Evolutionary conservation across 2,113 vertebrate species (phyloP).

Genomic region (Telmatochromis sp.): DNA sequence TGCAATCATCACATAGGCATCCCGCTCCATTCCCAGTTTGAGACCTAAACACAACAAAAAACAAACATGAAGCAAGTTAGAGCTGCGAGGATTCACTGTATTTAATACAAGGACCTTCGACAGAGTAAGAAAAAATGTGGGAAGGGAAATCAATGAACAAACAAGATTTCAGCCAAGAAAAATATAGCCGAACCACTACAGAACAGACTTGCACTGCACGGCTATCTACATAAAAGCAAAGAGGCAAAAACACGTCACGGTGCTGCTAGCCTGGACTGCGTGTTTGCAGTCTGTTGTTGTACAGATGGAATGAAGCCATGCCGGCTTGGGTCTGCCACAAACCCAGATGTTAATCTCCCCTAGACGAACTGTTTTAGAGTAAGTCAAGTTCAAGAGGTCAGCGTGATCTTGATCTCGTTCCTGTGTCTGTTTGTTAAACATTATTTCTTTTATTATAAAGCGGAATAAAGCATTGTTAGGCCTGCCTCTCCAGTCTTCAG

Average conservation of each 20-base stretch:
- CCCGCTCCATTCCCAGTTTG: constrained; percentile 96
- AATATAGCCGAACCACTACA: neutral
- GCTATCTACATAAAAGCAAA: neutral
- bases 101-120: neutral
- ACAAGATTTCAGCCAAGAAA: neutral
- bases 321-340: neutral
- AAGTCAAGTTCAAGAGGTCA: constrained; percentile 1
- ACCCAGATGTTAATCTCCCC: constrained; percentile 42
- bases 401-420: constrained; percentile 7
- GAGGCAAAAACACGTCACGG: neutral
- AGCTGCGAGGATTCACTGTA: neutral
- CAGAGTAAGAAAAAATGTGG: neutral
- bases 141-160: neutral
- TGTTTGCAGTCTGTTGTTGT: constrained; percentile 16
- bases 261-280: neutral
- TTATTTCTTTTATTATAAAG: constrained; percentile 17
- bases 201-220: neutral
- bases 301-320: neutral
- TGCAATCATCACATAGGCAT: constrained; percentile 95
- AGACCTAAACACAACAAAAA: constrained; percentile 71
- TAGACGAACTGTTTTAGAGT: neutral
- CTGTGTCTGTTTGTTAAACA: neutral
- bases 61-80: neutral
- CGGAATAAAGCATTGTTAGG: neutral
- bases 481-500: neutral